Percentiles rank a stretch among this genome's conserved stretches.
Conservation (phyloP, 1,140 invertebrate species). For the Oryzaephilus surinamensis region DNA sequence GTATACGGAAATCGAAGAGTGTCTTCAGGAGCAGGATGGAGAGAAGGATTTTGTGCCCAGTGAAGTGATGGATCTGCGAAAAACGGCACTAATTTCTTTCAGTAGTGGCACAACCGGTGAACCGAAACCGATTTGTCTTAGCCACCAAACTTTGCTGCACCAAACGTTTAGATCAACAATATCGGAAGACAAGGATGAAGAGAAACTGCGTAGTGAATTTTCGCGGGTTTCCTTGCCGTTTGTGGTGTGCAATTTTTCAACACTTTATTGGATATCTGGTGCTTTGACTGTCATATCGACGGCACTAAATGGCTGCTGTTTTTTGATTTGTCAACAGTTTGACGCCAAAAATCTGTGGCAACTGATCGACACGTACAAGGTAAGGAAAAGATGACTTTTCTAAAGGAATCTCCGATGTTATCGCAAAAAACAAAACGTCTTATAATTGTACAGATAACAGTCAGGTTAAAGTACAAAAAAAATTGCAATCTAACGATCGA, state of each 20-base stretch:
- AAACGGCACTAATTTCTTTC: constrained; percentile 38
- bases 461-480: no score
- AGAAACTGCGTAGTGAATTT: no score
- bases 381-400: not conserved
- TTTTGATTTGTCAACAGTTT: not conserved
- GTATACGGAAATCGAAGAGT: no score
- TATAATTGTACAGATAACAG: no score
- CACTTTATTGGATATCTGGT: constrained; percentile 6
- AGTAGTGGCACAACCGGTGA: constrained; percentile 69
- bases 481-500: no score
- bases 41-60: no score
- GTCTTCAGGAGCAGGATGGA: no score
- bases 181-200: no score
- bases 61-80: no score
- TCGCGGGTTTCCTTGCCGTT: not conserved
- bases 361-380: constrained; percentile 5
- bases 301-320: not conserved
- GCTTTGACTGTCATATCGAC: not conserved
- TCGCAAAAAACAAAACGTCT: no score
- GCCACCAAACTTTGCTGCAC: constrained; percentile 2
- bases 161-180: not conserved
- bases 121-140: constrained; percentile 48
- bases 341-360: constrained; percentile 1
- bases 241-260: no score
- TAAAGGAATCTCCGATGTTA: no score